Base-by-base conservation (phyloP, 2,888 invertebrate genomes). In the Polyommatus icarus region DNA sequence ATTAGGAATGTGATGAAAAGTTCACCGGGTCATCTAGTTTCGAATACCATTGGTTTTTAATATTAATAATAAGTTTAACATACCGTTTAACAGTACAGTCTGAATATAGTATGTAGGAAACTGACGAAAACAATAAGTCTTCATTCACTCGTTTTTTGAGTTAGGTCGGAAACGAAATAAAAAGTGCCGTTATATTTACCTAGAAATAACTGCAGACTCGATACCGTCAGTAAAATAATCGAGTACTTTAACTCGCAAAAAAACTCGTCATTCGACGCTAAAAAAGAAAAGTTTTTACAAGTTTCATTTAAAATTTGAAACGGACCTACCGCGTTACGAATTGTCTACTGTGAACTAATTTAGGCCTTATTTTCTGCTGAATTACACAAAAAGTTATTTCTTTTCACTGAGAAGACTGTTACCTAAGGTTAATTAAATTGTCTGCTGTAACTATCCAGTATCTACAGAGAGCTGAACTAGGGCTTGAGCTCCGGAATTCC, bases 91-190 rank as follows among this genome's bases (percentile, higher is more conserved):
- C 12, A 29, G 20, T 67, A 61, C 59, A 20, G 20, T 20, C 61
- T 20, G 8, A 24, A 24, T 24, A 24, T 61, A 10, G 8, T 12
- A 20, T 61, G 24, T 61, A 24, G 59, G n/a, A 12, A 18, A 61
- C 3, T 61, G 61, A 24, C 61, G 61, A 67, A 61, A 67, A 67
- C 29, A 67, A 67, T 67, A 2, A 15, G 29, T 29, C 67, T 29
- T 67, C 67, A 67, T 67, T 67, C 29, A 29, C 67, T 67, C 29
- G 15, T 67, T 67, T 67, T 67, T 67, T 29, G 67, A 67, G 67
- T 61, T 24, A 61, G 61, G 61, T 67, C 67, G 67, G 29, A 67
- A 67, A 29, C 67, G 67, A 67, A 67, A 67, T 67, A 29, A 67
- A 29, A 67, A 67, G 15, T 8, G 15, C 67, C 67, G 67, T 67